Evolutionary conservation across 2,888 invertebrate species (phyloP).

Genomic region (Caenorhabditis japonica): DNA sequence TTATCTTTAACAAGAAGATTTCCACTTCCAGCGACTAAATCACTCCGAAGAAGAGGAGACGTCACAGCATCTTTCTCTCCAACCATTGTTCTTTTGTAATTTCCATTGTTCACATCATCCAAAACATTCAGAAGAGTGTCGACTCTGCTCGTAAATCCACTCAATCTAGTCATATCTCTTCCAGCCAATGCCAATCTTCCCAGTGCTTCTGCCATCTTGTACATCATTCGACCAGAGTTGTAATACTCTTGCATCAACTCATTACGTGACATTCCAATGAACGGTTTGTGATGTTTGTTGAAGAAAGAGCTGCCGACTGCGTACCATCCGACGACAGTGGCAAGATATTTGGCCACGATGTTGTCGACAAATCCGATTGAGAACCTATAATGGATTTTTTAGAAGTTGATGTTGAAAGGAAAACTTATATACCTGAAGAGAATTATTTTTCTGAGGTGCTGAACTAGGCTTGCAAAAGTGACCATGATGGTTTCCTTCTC

Average conservation of each 20-base stretch:
- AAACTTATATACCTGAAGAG: constrained; percentile 66
- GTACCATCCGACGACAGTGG: constrained; percentile 92
- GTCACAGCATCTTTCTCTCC: constrained; percentile 27
- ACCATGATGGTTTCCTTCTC: constrained; percentile 90
- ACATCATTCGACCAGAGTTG: constrained; percentile 94
- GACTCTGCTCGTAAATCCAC: constrained; percentile 93
- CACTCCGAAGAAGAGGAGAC: constrained; percentile 10
- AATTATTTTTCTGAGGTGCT: constrained; percentile 70
- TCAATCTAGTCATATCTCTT: constrained; percentile 90
- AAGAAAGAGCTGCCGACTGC: constrained; percentile 89
- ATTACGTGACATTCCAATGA: constrained; percentile 86
- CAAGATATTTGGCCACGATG: constrained; percentile 94
- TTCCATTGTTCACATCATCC: constrained; percentile 80
- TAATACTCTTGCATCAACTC: constrained; percentile 93
- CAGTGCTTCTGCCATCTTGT: constrained; percentile 96
- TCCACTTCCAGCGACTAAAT: constrained; percentile 59
- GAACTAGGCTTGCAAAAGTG: constrained; percentile 88
- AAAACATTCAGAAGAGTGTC: constrained; percentile 90
- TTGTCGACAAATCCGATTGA: constrained; percentile 94
- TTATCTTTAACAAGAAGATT: constrained; percentile 82
- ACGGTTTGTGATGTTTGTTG: constrained; percentile 83
- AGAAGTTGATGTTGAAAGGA: no score
- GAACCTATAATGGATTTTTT: constrained; percentile 73
- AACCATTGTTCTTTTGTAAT: constrained; percentile 63
- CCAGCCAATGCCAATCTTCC: constrained; percentile 94